phyloP scores from a whole-genome alignment of 2,113 vertebrate genomes.

The Sprattus sprattus region DNA sequence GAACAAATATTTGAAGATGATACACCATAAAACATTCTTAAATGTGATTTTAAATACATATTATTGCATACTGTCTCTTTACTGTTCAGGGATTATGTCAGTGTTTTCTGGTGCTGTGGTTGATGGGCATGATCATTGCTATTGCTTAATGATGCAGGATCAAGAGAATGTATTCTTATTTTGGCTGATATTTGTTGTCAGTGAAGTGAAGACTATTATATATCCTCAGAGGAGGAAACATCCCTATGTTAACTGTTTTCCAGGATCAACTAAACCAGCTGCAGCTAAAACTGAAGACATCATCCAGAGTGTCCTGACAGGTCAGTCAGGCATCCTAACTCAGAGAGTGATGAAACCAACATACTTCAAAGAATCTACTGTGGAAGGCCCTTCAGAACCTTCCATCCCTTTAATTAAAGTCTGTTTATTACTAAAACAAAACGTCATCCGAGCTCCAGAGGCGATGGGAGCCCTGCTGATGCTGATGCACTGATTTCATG shows the following conservation, averaged over 20 bases:
- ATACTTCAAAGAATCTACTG: neutral
- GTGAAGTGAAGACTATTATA: neutral
- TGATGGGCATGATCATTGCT: neutral
- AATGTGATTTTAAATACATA: no score
- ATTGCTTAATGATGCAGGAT: neutral
- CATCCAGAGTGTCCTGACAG: constrained; percentile 90
- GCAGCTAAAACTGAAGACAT: constrained; percentile 91
- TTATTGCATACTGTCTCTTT: no score
- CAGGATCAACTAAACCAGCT: constrained; percentile 85
- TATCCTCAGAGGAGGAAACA: neutral
- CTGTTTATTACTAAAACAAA: neutral
- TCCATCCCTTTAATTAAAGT: neutral
- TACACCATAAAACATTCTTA: no score
- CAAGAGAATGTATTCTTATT: neutral
- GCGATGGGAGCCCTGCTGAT: neutral
- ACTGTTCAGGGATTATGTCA: neutral
- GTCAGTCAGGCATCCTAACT: constrained; percentile 65
- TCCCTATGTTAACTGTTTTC: constrained; percentile 32
- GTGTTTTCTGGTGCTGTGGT: neutral
- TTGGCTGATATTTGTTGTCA: neutral
- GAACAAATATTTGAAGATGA: no score
- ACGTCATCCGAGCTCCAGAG: neutral
- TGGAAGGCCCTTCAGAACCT: neutral
- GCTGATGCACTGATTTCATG: fast-evolving
- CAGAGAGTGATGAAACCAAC: neutral